A percentile compares a stretch with the other conserved stretches of the same genome.
These are phyloP conservation scores for Polypterus senegalus DNA, from an alignment of 2,113 vertebrate genomes.

Conservation along the genomic window DNA sequence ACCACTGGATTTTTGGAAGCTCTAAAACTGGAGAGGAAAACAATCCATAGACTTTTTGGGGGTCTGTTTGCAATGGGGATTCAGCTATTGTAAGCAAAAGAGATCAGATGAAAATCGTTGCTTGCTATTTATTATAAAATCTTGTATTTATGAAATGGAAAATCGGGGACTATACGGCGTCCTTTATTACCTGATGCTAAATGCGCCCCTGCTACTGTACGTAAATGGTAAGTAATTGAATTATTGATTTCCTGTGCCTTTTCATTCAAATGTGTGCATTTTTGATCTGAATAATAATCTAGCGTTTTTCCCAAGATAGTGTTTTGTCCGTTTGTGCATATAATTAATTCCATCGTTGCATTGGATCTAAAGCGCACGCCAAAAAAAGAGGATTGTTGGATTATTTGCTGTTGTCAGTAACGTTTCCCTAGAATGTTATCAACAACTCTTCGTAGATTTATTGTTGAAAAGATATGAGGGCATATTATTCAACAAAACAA, in stretches of 20 bases:
- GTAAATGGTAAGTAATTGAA: slow-evolving; percentile 67
- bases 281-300: no score
- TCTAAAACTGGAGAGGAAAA: slow-evolving; percentile 9
- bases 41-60: slow-evolving; percentile 7
- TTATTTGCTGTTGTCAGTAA: no score
- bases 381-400: no score
- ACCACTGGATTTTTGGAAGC: slow-evolving; percentile 19
- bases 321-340: no score
- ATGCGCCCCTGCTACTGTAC: slow-evolving; percentile 54
- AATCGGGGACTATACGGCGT: slow-evolving; percentile 55
- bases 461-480: no score
- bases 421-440: no score
- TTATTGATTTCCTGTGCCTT: neutral
- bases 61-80: slow-evolving; percentile 37
- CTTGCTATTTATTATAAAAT: slow-evolving; percentile 29
- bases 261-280: no score
- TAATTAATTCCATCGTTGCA: no score
- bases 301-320: no score
- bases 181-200: slow-evolving; percentile 66
- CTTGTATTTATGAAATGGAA: slow-evolving; percentile 68
- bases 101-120: slow-evolving; percentile 33
- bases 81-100: slow-evolving; percentile 29
- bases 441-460: no score
- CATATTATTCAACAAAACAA: no score
- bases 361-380: no score